A percentile compares a stretch with the other conserved stretches of the same genome.
phyloP scores from a whole-genome alignment of 2,888 invertebrate species.

The Agelastica alni region DNA sequence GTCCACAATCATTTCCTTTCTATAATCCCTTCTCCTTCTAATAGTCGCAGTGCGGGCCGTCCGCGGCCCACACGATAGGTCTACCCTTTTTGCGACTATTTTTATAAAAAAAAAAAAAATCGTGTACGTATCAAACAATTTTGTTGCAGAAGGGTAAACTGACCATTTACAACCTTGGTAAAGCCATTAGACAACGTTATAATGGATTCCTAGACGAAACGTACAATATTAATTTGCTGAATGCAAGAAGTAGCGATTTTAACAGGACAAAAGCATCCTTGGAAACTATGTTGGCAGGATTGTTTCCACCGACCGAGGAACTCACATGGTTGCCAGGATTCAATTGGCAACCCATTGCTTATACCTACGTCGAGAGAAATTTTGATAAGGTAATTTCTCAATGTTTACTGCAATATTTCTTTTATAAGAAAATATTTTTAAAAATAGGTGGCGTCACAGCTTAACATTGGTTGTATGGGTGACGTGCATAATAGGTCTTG shows the following conservation, averaged over 20 bases:
- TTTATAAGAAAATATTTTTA: too few species aligned
- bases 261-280: slow-evolving; percentile 75
- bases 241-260: slow-evolving; percentile 65
- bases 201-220: slow-evolving; percentile 61
- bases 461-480: too few species aligned
- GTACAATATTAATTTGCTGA: slow-evolving; percentile 62
- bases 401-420: too few species aligned
- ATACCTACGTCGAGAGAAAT: slow-evolving; percentile 32
- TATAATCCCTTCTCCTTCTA: too few species aligned
- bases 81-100: too few species aligned
- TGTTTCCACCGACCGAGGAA: slow-evolving; percentile 65
- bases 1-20: too few species aligned
- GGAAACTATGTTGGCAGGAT: slow-evolving; percentile 66
- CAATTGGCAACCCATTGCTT: slow-evolving; percentile 49
- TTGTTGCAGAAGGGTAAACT: slow-evolving; percentile 59
- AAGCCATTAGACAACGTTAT: slow-evolving; percentile 65
- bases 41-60: too few species aligned
- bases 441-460: too few species aligned
- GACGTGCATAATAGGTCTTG: too few species aligned
- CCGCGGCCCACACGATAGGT: too few species aligned
- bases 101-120: too few species aligned
- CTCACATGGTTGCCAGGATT: slow-evolving; percentile 61
- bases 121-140: too few species aligned
- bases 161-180: slow-evolving; percentile 67
- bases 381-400: slow-evolving; percentile 40